Percentiles rank a stretch among this genome's conserved stretches.
These are phyloP conservation scores for Eurytoma adleriae DNA, from an alignment of 2,888 invertebrate species.

Conservation along the genomic window DNA sequence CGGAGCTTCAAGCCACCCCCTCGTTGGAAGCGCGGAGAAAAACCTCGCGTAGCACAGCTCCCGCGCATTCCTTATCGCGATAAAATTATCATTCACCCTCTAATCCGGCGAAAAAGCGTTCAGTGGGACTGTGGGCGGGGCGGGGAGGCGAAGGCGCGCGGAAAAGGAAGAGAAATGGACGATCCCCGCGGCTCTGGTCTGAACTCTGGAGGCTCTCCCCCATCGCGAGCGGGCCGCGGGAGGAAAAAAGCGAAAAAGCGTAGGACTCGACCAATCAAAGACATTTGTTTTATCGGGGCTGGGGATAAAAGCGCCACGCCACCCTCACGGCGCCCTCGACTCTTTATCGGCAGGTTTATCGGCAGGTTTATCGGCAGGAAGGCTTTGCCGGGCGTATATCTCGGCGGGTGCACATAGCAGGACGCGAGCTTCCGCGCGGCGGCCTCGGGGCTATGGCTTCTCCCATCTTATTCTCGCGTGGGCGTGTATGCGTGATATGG, in stretches of 20 bases:
- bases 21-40: neutral
- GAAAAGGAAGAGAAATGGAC: conserved; percentile 45
- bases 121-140: neutral
- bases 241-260: conserved; percentile 1
- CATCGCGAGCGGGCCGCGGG: neutral
- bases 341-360: conserved; percentile 34
- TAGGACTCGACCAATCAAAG: conserved; percentile 63
- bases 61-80: conserved; percentile 41
- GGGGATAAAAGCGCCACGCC: conserved; percentile 23
- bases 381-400: conserved; percentile 33
- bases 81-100: conserved; percentile 52
- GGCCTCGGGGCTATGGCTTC: conserved; percentile 71
- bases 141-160: neutral
- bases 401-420: neutral
- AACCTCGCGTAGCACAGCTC: neutral
- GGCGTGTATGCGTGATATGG: conserved; percentile 66
- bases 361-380: conserved; percentile 39
- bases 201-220: conserved; percentile 39
- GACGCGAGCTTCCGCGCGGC: conserved; percentile 56
- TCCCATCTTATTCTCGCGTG: conserved; percentile 68
- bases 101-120: conserved; percentile 43
- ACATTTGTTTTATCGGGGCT: conserved; percentile 61
- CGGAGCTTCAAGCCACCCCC: neutral
- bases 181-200: conserved; percentile 43
- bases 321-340: neutral